These are phyloP conservation scores for Nymphalis io DNA, from an alignment of 1,140 invertebrate genomes.

Conservation along the genomic window DNA sequence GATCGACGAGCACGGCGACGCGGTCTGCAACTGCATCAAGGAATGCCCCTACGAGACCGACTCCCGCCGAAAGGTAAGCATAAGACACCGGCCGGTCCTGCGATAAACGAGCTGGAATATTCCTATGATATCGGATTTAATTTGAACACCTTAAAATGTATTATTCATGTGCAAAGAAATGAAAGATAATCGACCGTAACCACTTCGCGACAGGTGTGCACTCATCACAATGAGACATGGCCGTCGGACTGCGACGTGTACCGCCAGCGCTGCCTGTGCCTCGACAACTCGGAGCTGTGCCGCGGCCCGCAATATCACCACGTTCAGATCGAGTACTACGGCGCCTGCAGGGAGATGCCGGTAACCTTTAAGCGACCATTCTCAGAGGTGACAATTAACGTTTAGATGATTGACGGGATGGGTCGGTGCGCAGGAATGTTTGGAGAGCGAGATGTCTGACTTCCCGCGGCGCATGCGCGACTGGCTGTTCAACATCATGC, in stretches of 20 bases:
- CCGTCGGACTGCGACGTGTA: conserved; percentile 95
- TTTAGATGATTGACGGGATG: too few relatives aligned
- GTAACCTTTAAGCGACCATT: conserved; percentile 65
- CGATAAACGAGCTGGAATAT: too few relatives aligned
- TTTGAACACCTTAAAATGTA: too few relatives aligned
- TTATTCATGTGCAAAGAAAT: too few relatives aligned
- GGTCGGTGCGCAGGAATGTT: conserved; percentile 83
- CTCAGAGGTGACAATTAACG: background rate
- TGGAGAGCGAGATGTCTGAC: conserved; percentile 91
- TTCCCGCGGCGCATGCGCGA: conserved; percentile 97
- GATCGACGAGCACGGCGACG: conserved; percentile 86
- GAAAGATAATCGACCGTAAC: background rate
- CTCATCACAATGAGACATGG: conserved; percentile 96
- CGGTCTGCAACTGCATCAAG: conserved; percentile 92
- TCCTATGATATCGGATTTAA: too few relatives aligned
- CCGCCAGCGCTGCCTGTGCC: conserved; percentile 93
- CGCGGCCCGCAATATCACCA: conserved; percentile 88
- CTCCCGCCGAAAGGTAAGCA: conserved; percentile 84
- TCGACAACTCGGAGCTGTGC: conserved; percentile 88
- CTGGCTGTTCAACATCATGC: conserved; percentile 98
- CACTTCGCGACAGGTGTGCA: conserved; percentile 86
- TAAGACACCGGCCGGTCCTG: background rate
- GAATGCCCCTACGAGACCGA: conserved; percentile 91
- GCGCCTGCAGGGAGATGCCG: conserved; percentile 89
- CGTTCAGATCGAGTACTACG: conserved; percentile 96